Conservation (phyloP, 1,140 invertebrate species). For the Neotoxoptera formosana region DNA sequence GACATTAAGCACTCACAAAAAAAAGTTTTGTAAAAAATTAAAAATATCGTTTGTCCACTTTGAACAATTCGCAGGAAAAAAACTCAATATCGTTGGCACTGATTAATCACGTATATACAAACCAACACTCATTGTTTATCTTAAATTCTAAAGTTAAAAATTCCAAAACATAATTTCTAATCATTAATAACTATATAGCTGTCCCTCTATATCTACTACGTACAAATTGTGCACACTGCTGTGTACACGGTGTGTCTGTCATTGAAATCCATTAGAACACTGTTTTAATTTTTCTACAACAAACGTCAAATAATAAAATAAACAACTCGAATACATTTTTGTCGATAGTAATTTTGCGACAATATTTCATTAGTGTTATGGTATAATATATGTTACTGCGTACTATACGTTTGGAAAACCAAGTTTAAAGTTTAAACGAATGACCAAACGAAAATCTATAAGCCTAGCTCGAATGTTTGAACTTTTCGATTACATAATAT, state of each 20-base stretch:
- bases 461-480: not conserved
- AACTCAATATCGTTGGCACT: not conserved
- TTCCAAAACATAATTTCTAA: not conserved
- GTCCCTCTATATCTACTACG: no score
- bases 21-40: not conserved
- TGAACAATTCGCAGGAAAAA: not conserved
- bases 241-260: not conserved
- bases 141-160: slow-evolving; percentile 28
- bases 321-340: not conserved
- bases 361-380: not conserved
- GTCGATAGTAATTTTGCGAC: not conserved
- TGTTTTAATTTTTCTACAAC: not conserved
- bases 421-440: not conserved
- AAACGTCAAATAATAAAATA: not conserved
- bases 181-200: not conserved
- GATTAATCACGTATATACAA: slow-evolving; percentile 32
- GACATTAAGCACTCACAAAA: not conserved
- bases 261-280: not conserved
- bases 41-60: slow-evolving; percentile 34
- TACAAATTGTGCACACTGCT: not conserved
- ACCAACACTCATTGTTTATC: slow-evolving; percentile 18
- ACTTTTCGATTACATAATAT: not conserved
- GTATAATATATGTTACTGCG: not conserved
- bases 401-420: not conserved
- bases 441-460: not conserved